Percentiles rank a stretch among this genome's conserved stretches.
Evolutionary conservation across 2,797 vertebrate species (phyloP).

Genomic region (Pyrocephalus nanus): DNA sequence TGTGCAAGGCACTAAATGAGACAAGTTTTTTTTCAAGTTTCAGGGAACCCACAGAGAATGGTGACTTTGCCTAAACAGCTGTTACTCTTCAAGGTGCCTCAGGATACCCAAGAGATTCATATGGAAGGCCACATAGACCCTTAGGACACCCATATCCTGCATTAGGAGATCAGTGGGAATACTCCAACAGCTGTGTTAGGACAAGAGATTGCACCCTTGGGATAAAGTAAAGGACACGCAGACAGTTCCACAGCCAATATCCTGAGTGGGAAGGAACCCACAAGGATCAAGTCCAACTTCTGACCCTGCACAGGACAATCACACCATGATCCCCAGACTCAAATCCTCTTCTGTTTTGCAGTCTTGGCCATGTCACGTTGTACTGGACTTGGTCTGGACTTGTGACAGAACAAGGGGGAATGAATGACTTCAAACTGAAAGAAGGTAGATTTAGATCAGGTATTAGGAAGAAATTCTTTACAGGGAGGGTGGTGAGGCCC

Average conservation of each 20-base stretch:
- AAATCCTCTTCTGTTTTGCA: background rate
- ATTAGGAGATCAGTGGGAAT: background rate
- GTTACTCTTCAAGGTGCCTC: background rate
- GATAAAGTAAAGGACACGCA: background rate
- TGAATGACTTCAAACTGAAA: background rate
- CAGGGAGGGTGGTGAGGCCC: background rate
- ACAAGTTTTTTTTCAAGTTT: background rate
- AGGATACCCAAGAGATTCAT: background rate
- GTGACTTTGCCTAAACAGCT: background rate
- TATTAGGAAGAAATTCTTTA: background rate
- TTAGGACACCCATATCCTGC: background rate
- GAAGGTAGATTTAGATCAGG: background rate
- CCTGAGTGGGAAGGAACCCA: background rate
- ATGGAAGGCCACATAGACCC: background rate
- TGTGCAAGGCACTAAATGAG: background rate
- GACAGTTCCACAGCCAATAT: background rate
- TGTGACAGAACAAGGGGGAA: too few relatives aligned
- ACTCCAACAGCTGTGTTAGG: background rate
- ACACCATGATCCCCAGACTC: background rate
- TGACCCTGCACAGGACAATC: background rate
- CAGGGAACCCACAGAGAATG: background rate
- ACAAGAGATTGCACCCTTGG: background rate
- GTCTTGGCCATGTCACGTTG: rapidly evolving
- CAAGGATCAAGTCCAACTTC: background rate
- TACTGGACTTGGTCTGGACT: background rate